Base-by-base conservation (phyloP, 2,888 invertebrate species). In the Mayetiola destructor region DNA sequence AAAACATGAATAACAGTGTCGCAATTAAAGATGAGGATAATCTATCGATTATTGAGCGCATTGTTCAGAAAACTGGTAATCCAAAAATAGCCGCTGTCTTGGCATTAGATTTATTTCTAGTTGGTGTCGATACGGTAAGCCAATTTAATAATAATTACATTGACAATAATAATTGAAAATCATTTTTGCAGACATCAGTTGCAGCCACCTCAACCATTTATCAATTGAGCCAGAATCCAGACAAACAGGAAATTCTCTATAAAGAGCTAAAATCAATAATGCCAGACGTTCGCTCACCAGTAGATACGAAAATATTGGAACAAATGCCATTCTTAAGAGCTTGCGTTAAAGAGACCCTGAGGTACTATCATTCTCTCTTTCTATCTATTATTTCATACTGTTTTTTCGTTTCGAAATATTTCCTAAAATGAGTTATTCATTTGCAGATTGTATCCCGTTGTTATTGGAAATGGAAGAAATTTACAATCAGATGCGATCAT, bases 361-460 rank as follows among this genome's bases (percentile, higher is more conserved):
- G 86, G 84, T 83, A 67, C 66, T 69, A 14, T 48, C 4, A 29
- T 6, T 16, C 14, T 6, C 27, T 14, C 21, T 10, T 23, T 16
- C 16, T 29, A 30, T n/a, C 16, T 29, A 6, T 4, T 2, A 2
- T 2, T 29, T 30, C 2, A 29, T 52, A 3, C 16, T n/a, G 12
- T 48, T 48, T 48, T 14, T n/a, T 23, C n/a, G 27, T 23, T 3
- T 6, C 18, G 40, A 6, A 18, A 40, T 48, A 23, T 23, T 48
- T 27, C 32, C 12, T 12, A 12, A 9, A 9, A 12, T 32, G 12
- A 32, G 6, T 32, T 32, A n/a, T n/a, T 63, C 65, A 62, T 57
- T 69, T 72, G 56, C 67, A 85, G 88, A 66, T 82, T 89, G 71
- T 85, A 84, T 69, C 89, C 88, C 9, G 86, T 88, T 16, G 85